Evolutionary conservation across 2,797 vertebrate species (phyloP).

Genomic region (Xenops minutus): DNA sequence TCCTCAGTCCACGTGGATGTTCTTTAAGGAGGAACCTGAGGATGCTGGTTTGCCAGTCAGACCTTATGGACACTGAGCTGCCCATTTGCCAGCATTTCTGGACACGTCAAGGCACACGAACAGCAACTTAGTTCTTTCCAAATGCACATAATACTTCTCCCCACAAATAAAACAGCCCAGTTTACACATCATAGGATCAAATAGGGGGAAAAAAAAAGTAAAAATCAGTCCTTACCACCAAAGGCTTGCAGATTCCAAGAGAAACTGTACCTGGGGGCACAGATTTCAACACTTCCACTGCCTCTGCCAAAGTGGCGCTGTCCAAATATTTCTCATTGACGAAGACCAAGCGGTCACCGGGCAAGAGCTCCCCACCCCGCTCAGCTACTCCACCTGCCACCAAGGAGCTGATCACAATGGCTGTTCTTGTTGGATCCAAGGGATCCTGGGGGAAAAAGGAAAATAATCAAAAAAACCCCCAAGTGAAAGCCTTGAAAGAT

Average conservation of each 20-base stretch:
- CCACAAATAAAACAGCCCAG: not conserved
- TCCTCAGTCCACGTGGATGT: not conserved
- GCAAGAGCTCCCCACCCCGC: slow-evolving; percentile 79
- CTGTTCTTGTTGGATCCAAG: slow-evolving; percentile 84
- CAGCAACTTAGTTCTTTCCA: not conserved
- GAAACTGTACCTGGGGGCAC: slow-evolving; percentile 82
- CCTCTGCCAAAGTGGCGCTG: slow-evolving; percentile 78
- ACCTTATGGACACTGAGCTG: not conserved
- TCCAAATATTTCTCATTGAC: slow-evolving; percentile 85
- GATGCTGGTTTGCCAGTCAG: not conserved
- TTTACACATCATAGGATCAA: fast-evolving
- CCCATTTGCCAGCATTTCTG: not conserved
- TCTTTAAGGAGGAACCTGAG: not conserved
- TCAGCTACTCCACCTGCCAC: slow-evolving; percentile 87
- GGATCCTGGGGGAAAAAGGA: slow-evolving; percentile 83
- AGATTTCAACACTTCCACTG: slow-evolving; percentile 90
- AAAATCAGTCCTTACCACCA: slow-evolving; percentile 76
- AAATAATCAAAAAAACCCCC: not conserved
- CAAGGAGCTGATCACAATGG: slow-evolving; percentile 93
- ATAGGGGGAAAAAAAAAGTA: not conserved
- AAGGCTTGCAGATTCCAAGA: slow-evolving; percentile 90
- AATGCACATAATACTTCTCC: not conserved
- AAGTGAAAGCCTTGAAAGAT: not conserved
- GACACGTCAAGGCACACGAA: fast-evolving
- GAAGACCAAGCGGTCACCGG: slow-evolving; percentile 91